phyloP scores from a whole-genome alignment of 2,888 invertebrate species.

The Lepidochitona cinerea region DNA sequence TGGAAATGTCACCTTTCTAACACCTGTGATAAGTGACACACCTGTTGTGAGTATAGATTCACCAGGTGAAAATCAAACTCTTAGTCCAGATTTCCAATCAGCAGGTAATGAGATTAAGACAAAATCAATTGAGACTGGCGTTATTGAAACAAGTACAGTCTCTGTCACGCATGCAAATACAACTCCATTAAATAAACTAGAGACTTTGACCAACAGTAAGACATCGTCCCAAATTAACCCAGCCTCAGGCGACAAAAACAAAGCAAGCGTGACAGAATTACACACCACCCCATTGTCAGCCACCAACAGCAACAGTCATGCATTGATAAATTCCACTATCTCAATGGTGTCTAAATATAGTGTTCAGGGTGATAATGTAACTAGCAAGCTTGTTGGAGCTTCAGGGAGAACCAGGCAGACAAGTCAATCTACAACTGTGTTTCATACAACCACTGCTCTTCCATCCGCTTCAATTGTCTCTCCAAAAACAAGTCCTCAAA shows the following conservation, averaged over 20 bases:
- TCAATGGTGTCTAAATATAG: background rate
- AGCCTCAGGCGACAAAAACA: background rate
- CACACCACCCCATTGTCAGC: background rate
- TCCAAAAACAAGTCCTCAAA: background rate
- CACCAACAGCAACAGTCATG: background rate
- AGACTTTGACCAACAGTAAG: background rate
- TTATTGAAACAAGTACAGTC: background rate
- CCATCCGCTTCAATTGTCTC: background rate
- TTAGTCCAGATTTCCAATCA: no score
- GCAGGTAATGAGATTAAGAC: no score
- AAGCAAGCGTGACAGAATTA: background rate
- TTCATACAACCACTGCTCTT: background rate
- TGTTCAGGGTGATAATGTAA: background rate
- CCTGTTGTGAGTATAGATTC: no score
- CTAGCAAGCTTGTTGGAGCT: background rate
- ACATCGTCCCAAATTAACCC: background rate
- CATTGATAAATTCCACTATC: background rate
- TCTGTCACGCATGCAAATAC: background rate
- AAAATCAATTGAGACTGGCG: no score
- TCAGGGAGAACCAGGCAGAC: no score
- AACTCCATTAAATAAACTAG: background rate
- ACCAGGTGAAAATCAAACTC: no score
- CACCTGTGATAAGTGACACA: no score
- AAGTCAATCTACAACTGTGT: background rate
- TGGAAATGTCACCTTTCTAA: no score